Percentiles rank a stretch among this genome's conserved stretches.
These are phyloP conservation scores for Leptinotarsa juncta DNA, from an alignment of 2,888 invertebrate genomes.

Conservation along the genomic window DNA sequence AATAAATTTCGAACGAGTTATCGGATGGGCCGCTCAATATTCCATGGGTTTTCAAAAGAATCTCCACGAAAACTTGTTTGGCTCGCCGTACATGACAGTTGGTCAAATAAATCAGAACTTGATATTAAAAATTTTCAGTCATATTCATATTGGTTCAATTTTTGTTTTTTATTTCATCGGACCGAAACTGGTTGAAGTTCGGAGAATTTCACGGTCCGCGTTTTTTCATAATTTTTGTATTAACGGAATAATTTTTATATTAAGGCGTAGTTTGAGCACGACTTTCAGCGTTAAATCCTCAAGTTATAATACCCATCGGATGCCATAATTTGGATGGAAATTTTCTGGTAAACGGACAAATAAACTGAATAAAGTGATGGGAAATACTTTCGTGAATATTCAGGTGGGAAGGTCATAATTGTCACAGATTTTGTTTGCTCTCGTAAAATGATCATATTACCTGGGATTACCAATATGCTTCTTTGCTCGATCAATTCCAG, in stretches of 20 bases:
- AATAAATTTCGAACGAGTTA: conserved; percentile 50
- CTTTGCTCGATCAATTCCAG: background rate
- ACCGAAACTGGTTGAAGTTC: conserved; percentile 34
- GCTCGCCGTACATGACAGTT: conserved; percentile 49
- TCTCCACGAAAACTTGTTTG: conserved; percentile 47
- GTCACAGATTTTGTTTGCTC: conserved; percentile 11
- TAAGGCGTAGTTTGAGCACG: conserved; percentile 28
- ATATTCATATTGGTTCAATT: conserved; percentile 48
- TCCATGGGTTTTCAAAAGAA: conserved; percentile 42
- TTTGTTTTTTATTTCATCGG: conserved; percentile 35
- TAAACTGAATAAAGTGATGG: conserved; percentile 20
- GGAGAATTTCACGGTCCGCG: conserved; percentile 26
- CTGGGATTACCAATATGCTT: background rate
- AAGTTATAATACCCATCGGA: conserved; percentile 33
- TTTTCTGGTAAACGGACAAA: conserved; percentile 28
- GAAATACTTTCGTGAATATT: conserved; percentile 16
- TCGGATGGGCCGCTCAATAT: conserved; percentile 45
- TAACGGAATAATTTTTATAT: conserved; percentile 41
- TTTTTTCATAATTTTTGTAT: conserved; percentile 44
- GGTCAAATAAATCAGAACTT: conserved; percentile 54
- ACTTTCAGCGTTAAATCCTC: conserved; percentile 35
- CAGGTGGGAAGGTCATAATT: conserved; percentile 5
- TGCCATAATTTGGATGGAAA: conserved; percentile 38
- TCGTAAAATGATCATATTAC: conserved; percentile 8
- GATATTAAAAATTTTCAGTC: conserved; percentile 53